Evolutionary conservation across 2,113 vertebrate species (phyloP).

Genomic region (Aleadryas rufinucha): DNA sequence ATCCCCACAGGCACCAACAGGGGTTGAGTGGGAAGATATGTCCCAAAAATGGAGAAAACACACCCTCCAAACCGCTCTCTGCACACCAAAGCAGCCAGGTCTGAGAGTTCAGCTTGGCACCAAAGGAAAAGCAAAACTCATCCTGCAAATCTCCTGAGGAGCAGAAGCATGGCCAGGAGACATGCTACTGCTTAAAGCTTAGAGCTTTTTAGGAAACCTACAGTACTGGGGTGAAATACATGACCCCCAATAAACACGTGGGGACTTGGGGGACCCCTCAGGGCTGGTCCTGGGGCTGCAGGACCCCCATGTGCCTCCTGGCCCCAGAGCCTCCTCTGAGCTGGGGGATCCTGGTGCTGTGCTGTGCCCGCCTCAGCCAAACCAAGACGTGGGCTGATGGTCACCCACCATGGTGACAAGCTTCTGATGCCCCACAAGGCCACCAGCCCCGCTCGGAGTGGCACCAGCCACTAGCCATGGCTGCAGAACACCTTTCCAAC

Average conservation of each 20-base stretch:
- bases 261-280: rapidly evolving
- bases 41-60: neutral
- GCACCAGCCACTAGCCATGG: neutral
- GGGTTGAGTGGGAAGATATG: neutral
- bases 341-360: rapidly evolving
- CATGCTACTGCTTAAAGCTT: no score
- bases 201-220: neutral
- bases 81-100: rapidly evolving
- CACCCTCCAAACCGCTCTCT: neutral
- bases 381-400: neutral
- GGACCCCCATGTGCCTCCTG: rapidly evolving
- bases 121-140: neutral
- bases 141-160: neutral
- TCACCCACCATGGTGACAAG: neutral
- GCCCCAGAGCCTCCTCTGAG: neutral
- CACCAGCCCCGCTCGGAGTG: neutral
- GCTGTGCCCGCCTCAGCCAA: neutral
- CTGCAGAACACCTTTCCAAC: rapidly evolving
- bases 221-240: rapidly evolving
- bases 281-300: neutral
- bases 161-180: neutral
- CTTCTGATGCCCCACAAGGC: neutral
- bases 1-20: neutral
- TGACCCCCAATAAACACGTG: neutral
- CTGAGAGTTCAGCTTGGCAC: rapidly evolving